Evolutionary conservation across 2,888 invertebrate genomes (phyloP), one percentile per base, ranked within the genome.

Genomic region (Lysandra coridon): DNA sequence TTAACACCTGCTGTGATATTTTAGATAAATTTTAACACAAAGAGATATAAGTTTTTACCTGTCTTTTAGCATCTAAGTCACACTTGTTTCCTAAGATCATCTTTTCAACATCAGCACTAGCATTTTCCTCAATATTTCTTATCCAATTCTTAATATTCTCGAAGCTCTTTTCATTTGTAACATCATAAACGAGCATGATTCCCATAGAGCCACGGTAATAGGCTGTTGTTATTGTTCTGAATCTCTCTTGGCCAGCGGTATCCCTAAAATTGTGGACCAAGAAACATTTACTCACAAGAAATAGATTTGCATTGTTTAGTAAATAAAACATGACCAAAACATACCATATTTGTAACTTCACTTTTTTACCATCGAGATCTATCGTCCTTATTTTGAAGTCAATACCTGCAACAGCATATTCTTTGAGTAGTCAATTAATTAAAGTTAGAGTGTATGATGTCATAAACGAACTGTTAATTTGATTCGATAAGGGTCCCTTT

Each of bases 131-230:
- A 88, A 99, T 99, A 94, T 99, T 99, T 87, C 99, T 96, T 84
- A 99, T 98, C 99, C 99, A 99, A 91, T 99, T 99, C 90, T 99
- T 98, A 80, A 99, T 99, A 90, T 99, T 99, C 92, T 99, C 98
- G 95, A 99, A 99, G 85, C 99, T 99, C 94, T 99, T 99, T 89
- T 99, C 99, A 95, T 99, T 99, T 86, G 99, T 99, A 85, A 99
- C 99, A 93, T 99, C 99, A 92, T 99, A 99, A 64, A 99, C 99
- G 84, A 99, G 96, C 98, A 99, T 99, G 85, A 99, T 99, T 81
- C 99, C 99, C 99, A 99, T 99, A 73, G 99, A 99, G 78, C 99
- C 99, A 85, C 99, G 96, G 94, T 99, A 99, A 91, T 99, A 99
- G n/a, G 99, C 99, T 81, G 99, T 99, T 79, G 99, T 99, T 85